Base-by-base conservation (phyloP, 1,140 invertebrate species). In the Conus betulinus region DNA sequence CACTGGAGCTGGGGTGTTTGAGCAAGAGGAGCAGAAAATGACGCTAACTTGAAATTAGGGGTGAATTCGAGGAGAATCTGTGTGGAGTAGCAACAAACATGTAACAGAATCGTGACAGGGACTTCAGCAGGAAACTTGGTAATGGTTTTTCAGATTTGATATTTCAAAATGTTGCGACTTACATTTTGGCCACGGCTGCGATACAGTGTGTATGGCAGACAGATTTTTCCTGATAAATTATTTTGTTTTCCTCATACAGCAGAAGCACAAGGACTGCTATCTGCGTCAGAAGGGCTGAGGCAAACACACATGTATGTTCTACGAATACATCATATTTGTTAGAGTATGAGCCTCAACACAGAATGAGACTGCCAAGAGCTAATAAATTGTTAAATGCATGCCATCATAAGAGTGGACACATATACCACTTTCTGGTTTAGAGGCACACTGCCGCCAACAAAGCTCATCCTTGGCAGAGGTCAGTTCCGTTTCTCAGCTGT, bases 1-100 rank as follows among this genome's bases (percentile, higher is more conserved):
- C 8, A 89, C 94, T 76, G 90, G 92, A 74, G 91, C 94, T 83
- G 93, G 93, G 53, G 91, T 94, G 0, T 94, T 95, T 91, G 90
- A 91, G 63, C 91, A 88, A 79, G 91, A 92, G 52, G 74, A 90
- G 84, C 67, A 90, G 71, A 89, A n/a, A 67, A 20, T 27, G 55
- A 84, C 8, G 15, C 57, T 11, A 60, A 60, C 8, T 60, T 60
- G 81, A 27, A 83, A 55, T 11, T 63, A 71, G 17, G 20, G 11
- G 11, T 71, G 11, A 23, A 71, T 71, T 71, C 7, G 2, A 23
- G n/a, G n/a, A n/a, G 6, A 23, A 71, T 4, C 60, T 20, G 17
- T 63, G 60, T 63, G 17, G 60, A 63, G 60, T 13, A 63, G 60
- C 4, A 63, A 63, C 60, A 63, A 63, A 20, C 60, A 13, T 63